phyloP scores from a whole-genome alignment of 2,113 vertebrate species.

The Cathartes aura region DNA sequence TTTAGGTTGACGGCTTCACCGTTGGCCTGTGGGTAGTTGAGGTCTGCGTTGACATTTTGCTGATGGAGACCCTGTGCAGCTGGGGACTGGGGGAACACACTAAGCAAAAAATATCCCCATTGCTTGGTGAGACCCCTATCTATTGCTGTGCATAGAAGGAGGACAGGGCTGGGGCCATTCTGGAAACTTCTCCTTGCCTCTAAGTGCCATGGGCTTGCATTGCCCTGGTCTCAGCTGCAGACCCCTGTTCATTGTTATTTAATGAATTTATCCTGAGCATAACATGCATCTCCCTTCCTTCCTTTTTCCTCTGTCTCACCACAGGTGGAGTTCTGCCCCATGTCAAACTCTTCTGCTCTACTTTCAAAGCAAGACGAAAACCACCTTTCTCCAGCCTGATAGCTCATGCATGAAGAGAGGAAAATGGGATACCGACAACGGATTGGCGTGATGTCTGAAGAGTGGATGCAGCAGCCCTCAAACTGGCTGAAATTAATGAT shows the following conservation, averaged over 20 bases:
- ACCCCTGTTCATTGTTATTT: not conserved
- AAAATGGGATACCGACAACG: not conserved
- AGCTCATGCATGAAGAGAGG: not conserved
- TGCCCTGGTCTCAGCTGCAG: not conserved
- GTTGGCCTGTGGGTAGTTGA: not conserved
- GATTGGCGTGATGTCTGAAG: not conserved
- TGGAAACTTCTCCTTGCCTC: not conserved
- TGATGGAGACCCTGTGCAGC: not conserved
- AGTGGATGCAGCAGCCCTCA: not conserved
- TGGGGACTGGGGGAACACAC: not conserved
- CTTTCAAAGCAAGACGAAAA: not conserved
- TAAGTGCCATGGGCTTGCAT: not conserved
- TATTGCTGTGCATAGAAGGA: not conserved
- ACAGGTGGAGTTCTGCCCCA: not conserved
- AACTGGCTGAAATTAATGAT: constrained; percentile 18
- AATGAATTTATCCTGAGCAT: not conserved
- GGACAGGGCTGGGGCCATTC: not conserved
- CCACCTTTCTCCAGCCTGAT: not conserved
- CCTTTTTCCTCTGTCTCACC: not conserved
- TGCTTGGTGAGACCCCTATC: not conserved
- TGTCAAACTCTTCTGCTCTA: not conserved
- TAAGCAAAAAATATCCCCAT: not conserved
- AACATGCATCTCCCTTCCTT: not conserved
- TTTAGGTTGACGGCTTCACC: not conserved
- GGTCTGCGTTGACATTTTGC: not conserved